Evolutionary conservation across 2,888 invertebrate species (phyloP).

Genomic region (Helobdella robusta): DNA sequence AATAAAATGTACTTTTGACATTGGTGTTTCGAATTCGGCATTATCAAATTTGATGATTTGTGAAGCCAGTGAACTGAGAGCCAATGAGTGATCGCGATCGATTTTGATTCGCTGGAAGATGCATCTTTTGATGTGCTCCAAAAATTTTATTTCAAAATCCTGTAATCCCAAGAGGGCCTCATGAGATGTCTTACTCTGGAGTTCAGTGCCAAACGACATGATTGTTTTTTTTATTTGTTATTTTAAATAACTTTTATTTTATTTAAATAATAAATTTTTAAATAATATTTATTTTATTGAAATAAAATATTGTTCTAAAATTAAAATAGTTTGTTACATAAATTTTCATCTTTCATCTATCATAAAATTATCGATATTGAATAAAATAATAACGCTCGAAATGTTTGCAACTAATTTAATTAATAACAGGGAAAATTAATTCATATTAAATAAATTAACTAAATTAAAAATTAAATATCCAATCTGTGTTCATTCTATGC

Average conservation of each 20-base stretch:
- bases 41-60: constrained; percentile 43
- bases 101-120: constrained; percentile 76
- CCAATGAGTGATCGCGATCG: constrained; percentile 79
- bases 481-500: no score
- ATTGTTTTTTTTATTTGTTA: constrained; percentile 9
- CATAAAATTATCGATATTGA: no score
- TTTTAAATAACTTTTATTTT: not conserved
- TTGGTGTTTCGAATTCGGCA: constrained; percentile 39
- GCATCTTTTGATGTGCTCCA: constrained; percentile 82
- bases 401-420: no score
- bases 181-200: constrained; percentile 78
- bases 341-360: no score
- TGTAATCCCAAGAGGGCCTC: constrained; percentile 80
- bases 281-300: no score
- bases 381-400: no score
- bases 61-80: constrained; percentile 54
- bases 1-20: constrained; percentile 44
- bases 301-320: no score
- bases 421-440: no score
- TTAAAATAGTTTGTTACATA: no score
- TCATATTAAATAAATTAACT: no score
- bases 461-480: no score
- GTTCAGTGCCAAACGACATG: constrained; percentile 68
- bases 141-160: constrained; percentile 79
- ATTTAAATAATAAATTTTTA: constrained; percentile 2